phyloP scores from a whole-genome alignment of 2,113 vertebrate species.

The Rousettus leschenaultii region DNA sequence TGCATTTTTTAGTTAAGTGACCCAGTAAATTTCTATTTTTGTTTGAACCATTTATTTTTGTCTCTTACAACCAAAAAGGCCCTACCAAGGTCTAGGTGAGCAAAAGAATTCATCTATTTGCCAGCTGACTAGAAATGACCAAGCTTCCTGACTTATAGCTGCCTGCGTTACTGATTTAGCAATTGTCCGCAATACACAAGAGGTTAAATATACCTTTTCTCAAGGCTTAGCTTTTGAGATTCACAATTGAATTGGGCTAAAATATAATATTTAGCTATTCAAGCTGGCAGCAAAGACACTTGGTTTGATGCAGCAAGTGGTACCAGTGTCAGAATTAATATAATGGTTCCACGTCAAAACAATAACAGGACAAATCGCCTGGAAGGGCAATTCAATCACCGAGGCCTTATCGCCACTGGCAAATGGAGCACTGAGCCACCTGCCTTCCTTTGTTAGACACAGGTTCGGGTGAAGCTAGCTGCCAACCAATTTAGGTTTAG shows the following conservation, averaged over 20 bases:
- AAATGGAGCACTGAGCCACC: background rate
- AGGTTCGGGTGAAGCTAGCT: constrained; percentile 17
- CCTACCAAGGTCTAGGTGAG: background rate
- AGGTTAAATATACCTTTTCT: constrained; percentile 44
- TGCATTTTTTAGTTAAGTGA: constrained; percentile 23
- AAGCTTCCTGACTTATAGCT: background rate
- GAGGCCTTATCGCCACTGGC: background rate
- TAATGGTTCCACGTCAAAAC: constrained; percentile 50
- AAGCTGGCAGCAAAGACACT: constrained; percentile 41
- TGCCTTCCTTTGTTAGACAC: background rate
- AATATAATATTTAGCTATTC: constrained; percentile 49
- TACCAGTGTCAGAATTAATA: constrained; percentile 51
- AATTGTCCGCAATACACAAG: background rate
- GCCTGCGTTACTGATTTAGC: background rate
- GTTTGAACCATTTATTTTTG: constrained; percentile 3
- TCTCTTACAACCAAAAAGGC: constrained; percentile 1
- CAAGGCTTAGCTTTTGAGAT: constrained; percentile 39
- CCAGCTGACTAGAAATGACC: background rate
- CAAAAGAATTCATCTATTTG: background rate
- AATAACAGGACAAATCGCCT: constrained; percentile 27
- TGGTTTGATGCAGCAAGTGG: background rate
- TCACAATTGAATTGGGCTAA: constrained; percentile 22
- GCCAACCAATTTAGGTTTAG: background rate
- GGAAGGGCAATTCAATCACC: constrained; percentile 22
- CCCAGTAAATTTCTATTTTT: constrained; percentile 49